A percentile compares a stretch with the other conserved stretches of the same genome.
phyloP scores from a whole-genome alignment of 2,797 vertebrate genomes.

The Chiroxiphia lanceolata region DNA sequence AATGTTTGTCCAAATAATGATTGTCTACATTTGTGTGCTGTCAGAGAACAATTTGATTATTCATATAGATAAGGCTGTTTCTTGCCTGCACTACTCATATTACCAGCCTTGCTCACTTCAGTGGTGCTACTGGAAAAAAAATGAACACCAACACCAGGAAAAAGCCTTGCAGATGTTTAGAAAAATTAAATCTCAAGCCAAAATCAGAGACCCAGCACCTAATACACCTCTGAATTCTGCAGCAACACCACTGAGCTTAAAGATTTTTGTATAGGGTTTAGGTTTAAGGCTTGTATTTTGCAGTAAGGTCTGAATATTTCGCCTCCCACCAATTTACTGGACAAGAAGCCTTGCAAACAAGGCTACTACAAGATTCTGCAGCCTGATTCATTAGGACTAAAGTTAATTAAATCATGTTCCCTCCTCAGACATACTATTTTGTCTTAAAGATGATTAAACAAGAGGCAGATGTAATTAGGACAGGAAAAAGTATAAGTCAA shows the following conservation, averaged over 20 bases:
- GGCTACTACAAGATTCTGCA: neutral
- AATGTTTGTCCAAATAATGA: neutral
- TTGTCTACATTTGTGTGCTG: neutral
- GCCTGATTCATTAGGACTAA: neutral
- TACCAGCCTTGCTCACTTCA: neutral
- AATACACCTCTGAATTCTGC: neutral
- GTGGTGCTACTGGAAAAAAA: neutral
- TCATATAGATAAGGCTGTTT: neutral
- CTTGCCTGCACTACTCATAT: neutral
- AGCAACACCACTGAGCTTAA: neutral
- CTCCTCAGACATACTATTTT: neutral
- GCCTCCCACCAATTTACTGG: neutral
- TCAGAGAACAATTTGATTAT: neutral
- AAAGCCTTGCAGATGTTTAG: neutral
- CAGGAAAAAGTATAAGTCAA: neutral
- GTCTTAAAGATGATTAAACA: neutral
- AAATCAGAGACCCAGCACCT: neutral
- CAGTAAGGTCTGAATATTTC: neutral
- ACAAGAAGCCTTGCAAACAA: neutral
- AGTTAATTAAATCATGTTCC: constrained; percentile 11
- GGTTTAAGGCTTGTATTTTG: neutral
- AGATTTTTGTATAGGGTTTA: neutral
- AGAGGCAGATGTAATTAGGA: neutral
- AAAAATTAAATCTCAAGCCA: neutral
- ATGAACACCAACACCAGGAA: neutral